Conservation (phyloP, 2,888 invertebrate species). For the Conops quadrifasciatus region DNA sequence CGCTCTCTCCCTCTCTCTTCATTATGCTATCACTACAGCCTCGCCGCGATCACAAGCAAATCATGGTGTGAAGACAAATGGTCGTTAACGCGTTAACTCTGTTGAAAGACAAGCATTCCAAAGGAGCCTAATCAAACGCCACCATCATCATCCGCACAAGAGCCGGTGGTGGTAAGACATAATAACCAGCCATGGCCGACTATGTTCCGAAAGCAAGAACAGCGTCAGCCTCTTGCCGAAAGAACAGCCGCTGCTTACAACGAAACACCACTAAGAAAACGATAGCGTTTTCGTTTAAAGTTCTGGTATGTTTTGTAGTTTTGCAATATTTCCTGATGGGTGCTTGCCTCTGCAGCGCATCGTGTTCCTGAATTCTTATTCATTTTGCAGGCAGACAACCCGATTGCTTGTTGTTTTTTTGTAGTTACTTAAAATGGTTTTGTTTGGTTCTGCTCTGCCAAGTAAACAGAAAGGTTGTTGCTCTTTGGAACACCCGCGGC, state of each 20-base stretch:
- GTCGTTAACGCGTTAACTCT: no score
- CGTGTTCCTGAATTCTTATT: not conserved
- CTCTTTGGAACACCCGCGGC: conserved; percentile 13
- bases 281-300: conserved; percentile 15
- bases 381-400: not conserved
- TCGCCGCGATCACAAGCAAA: no score
- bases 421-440: conserved; percentile 24
- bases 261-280: not conserved
- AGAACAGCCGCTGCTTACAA: not conserved
- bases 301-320: not conserved
- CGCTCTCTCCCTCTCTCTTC: no score
- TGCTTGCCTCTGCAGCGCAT: not conserved
- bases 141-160: not conserved
- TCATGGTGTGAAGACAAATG: no score
- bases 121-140: no score
- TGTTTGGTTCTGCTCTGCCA: conserved; percentile 11
- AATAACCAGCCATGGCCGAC: conserved; percentile 4
- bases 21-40: no score
- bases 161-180: not conserved
- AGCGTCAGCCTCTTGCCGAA: conserved; percentile 28
- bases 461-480: conserved; percentile 36
- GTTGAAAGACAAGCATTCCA: no score
- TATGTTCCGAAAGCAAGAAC: not conserved
- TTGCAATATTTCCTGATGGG: conserved; percentile 14
- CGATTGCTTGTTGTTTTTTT: not conserved